Evolutionary conservation across 2,797 vertebrate genomes (phyloP).

Genomic region (Arrhamphus sclerolepis): DNA sequence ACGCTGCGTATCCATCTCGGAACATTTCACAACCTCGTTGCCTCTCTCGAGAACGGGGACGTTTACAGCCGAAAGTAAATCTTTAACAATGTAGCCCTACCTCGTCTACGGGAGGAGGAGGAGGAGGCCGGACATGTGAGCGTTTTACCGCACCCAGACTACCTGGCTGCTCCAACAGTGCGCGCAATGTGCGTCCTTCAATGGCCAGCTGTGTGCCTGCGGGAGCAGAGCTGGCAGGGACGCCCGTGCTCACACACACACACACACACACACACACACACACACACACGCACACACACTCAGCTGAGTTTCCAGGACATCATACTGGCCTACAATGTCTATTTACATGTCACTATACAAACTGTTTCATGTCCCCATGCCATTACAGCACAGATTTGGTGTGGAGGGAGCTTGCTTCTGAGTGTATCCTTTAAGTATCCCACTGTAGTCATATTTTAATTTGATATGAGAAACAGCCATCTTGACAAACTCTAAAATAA

Average conservation of each 20-base stretch:
- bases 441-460: no score
- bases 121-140: conserved; percentile 5
- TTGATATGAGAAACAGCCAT: no score
- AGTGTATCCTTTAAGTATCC: no score
- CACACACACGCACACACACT: not conserved
- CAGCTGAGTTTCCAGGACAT: not conserved
- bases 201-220: conserved; percentile 70
- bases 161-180: conserved; percentile 67
- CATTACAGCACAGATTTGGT: no score
- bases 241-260: conserved; percentile 43
- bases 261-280: conserved; percentile 7
- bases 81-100: conserved; percentile 19
- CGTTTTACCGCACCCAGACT: conserved; percentile 25
- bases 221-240: conserved; percentile 36
- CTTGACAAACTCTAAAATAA: no score
- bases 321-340: not conserved
- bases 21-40: no score
- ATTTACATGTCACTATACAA: not conserved
- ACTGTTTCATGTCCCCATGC: no score
- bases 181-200: conserved; percentile 67
- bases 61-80: conserved; percentile 34
- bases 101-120: conserved; percentile 17
- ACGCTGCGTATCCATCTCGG: no score
- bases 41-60: not conserved
- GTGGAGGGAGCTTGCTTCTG: no score